Evolutionary conservation across 1,140 invertebrate species (phyloP).

Genomic region (Rhyacophila brunnea): DNA sequence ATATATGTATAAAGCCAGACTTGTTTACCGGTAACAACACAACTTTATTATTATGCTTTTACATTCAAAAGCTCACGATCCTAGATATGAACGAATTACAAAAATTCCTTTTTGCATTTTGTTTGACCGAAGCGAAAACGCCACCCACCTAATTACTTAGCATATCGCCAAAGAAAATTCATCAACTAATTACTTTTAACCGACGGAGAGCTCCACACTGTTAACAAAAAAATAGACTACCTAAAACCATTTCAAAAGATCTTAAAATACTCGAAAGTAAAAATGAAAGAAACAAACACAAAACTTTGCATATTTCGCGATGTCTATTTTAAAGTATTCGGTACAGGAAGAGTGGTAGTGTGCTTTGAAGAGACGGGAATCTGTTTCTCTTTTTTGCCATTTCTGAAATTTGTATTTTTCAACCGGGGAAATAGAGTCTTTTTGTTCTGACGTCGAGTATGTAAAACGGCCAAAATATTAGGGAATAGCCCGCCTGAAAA

Average conservation of each 20-base stretch:
- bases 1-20: too few relatives aligned
- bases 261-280: constrained; percentile 14
- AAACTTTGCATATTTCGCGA: constrained; percentile 15
- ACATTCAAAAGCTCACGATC: too few relatives aligned
- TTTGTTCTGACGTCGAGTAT: constrained; percentile 9
- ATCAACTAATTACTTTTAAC: constrained; percentile 21
- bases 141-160: constrained; percentile 14
- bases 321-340: too few relatives aligned
- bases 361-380: too few relatives aligned
- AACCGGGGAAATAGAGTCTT: constrained; percentile 7
- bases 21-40: too few relatives aligned
- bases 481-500: constrained; percentile 14
- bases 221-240: constrained; percentile 20
- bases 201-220: constrained; percentile 4
- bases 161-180: constrained; percentile 15
- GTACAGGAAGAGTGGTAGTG: too few relatives aligned
- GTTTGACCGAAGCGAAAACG: too few relatives aligned
- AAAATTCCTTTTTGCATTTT: too few relatives aligned
- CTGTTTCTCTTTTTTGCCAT: background rate
- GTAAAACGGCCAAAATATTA: constrained; percentile 19
- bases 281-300: background rate
- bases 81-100: too few relatives aligned
- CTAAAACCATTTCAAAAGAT: constrained; percentile 15
- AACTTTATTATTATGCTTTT: too few relatives aligned
- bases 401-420: constrained; percentile 6